phyloP scores from a whole-genome alignment of 2,113 vertebrate species.

The Lagopus muta region DNA sequence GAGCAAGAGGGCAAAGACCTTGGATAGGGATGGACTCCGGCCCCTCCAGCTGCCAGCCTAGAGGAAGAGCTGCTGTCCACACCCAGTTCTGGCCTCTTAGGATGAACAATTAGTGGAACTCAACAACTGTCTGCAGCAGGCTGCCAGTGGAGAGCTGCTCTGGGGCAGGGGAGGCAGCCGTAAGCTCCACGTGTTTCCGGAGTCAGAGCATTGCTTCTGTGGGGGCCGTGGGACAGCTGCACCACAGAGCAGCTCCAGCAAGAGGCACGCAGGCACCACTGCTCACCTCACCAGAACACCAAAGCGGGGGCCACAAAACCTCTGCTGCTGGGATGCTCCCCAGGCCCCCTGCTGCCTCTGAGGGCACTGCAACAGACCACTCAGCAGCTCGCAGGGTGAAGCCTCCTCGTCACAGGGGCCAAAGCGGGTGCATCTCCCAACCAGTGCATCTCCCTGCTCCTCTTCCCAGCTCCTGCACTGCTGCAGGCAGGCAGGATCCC shows the following conservation, averaged over 20 bases:
- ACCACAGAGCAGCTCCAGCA: background rate
- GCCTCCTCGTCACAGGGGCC: too few species aligned
- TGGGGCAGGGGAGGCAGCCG: background rate
- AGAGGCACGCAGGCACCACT: too few species aligned
- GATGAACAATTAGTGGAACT: background rate
- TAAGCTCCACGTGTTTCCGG: too few species aligned
- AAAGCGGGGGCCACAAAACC: background rate
- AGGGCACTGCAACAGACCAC: fast-evolving
- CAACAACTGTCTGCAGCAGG: background rate
- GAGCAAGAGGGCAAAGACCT: background rate
- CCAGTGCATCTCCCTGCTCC: background rate
- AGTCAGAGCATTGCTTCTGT: background rate
- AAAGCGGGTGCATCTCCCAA: background rate
- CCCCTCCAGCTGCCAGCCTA: background rate
- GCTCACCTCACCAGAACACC: background rate
- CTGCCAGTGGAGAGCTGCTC: background rate
- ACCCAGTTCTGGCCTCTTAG: background rate
- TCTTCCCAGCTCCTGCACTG: background rate
- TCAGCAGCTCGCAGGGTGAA: fast-evolving
- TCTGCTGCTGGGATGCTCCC: fast-evolving
- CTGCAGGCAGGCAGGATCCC: background rate
- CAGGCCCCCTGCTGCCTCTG: too few species aligned
- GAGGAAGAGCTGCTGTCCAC: background rate
- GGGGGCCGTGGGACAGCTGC: fast-evolving
- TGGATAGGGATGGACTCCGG: background rate